Conservation (phyloP, 2,888 invertebrate genomes). For the Masnerella sp. region DNA sequence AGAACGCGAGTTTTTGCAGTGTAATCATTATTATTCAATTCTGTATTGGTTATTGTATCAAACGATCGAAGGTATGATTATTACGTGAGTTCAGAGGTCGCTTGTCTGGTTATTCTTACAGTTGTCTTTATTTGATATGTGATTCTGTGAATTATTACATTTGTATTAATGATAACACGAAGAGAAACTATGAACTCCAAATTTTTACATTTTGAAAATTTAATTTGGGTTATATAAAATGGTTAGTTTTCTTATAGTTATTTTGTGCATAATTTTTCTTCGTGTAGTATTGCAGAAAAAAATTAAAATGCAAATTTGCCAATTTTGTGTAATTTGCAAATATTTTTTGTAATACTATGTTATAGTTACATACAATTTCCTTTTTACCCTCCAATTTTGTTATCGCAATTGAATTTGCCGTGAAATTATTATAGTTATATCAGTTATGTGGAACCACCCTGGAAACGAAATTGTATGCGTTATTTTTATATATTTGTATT, state of each 20-base stretch:
- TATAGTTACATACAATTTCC: conserved; percentile 41
- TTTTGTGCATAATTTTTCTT: background rate
- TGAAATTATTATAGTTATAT: background rate
- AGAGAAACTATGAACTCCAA: too few relatives aligned
- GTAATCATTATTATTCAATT: too few relatives aligned
- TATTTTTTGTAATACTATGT: conserved; percentile 27
- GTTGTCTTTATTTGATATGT: too few relatives aligned
- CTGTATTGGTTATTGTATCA: too few relatives aligned
- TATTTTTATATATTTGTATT: conserved; percentile 40
- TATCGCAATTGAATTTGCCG: too few relatives aligned
- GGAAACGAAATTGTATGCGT: conserved; percentile 46
- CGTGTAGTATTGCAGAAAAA: background rate
- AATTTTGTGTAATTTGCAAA: conserved; percentile 12
- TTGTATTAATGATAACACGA: conserved; percentile 24
- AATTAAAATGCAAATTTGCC: conserved; percentile 1
- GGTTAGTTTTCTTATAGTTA: too few relatives aligned
- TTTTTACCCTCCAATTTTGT: conserved; percentile 11
- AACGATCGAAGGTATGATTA: conserved; percentile 29
- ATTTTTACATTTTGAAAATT: too few relatives aligned
- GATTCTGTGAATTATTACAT: too few relatives aligned
- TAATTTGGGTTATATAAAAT: too few relatives aligned
- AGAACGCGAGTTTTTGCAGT: too few relatives aligned
- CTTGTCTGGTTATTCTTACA: conserved; percentile 32
- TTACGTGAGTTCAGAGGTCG: conserved; percentile 44
- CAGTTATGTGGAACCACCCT: conserved; percentile 2